Conservation (phyloP, 1,140 invertebrate species). For the Cyrtorhinus lividipennis region DNA sequence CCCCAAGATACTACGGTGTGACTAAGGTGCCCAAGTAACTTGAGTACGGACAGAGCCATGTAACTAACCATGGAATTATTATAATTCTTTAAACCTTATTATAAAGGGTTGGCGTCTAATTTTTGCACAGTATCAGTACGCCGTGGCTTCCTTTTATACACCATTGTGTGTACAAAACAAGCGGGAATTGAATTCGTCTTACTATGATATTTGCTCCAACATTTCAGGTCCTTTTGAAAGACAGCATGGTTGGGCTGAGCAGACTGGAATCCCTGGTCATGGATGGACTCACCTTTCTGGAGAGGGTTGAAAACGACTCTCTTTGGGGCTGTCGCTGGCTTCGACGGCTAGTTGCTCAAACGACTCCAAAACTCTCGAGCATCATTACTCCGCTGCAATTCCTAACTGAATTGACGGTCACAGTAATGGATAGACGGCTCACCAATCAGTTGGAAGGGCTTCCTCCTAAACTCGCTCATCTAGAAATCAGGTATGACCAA, state of each 20-base stretch:
- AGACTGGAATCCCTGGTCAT: slow-evolving; percentile 28
- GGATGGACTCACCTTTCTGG: slow-evolving; percentile 25
- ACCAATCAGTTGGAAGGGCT: slow-evolving; percentile 19
- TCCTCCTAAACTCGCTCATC: slow-evolving; percentile 57
- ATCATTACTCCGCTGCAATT: slow-evolving; percentile 36
- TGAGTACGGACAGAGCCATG: too few species aligned
- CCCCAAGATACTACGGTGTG: too few species aligned
- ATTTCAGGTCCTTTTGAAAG: slow-evolving; percentile 28
- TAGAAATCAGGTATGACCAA: slow-evolving; percentile 46
- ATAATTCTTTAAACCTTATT: too few species aligned
- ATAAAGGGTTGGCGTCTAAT: too few species aligned
- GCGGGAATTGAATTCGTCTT: too few species aligned
- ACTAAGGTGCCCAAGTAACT: too few species aligned
- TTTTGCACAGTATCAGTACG: too few species aligned
- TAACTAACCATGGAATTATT: too few species aligned
- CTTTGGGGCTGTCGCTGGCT: slow-evolving; percentile 28
- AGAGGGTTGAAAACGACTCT: slow-evolving; percentile 21
- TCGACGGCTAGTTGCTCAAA: slow-evolving; percentile 16
- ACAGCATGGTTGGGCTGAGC: slow-evolving; percentile 27
- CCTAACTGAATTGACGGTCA: slow-evolving; percentile 46
- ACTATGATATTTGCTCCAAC: too few species aligned
- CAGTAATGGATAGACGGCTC: slow-evolving; percentile 42
- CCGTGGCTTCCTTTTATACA: too few species aligned
- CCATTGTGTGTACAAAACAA: too few species aligned
- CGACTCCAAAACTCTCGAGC: slow-evolving; percentile 37